Base-by-base conservation (phyloP, 2,888 invertebrate genomes). In the Torymus texanus region DNA sequence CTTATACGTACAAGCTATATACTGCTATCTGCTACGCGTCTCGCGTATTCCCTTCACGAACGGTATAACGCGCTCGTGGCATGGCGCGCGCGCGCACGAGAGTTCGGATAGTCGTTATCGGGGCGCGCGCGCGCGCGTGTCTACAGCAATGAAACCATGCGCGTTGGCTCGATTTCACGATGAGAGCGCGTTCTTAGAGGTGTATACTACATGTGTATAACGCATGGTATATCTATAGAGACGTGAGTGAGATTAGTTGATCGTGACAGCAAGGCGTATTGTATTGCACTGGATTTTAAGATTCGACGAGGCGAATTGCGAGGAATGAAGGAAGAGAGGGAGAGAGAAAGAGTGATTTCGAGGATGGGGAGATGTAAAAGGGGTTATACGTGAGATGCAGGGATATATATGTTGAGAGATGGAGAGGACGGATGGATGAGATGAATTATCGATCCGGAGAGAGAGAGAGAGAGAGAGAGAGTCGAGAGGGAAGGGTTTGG, bases 21-120 rank as follows among this genome's bases (percentile, higher is more conserved):
- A 29, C 14, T 2, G 58, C 29, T 29, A 29, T 29, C 29, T 29
- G 29, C 29, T 29, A 3, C 29, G 29, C 29, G 29, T 29, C 8
- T 1, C 66, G 16, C 29, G 66, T 16, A 75, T 66, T 75, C 66
- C 62, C 58, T 59, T 59, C 61, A 24, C 59, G 61, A 67, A 67
- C 10, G 16, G 50, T 21, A 56, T 59, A 41, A n/a, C 51, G 1
- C 29, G 59, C 53, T 2, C 56, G n/a, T n/a, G n/a, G n/a, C n/a
- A n/a, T n/a, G 16, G 24, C 11, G 24, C 29, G 3, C 29, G 29
- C 75, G 61, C 67, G 67, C 66, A 2, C 21, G 21, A 21, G 67
- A 59, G 66, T 66, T 75, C 24, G 59, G 51, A 75, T 75, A 66
- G 68, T 62, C 75, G 68, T 75, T 75, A 67, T 75, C 75, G 53